Base-by-base conservation (phyloP, 2,888 invertebrate species). In the Prostheceraeus crozeri region DNA sequence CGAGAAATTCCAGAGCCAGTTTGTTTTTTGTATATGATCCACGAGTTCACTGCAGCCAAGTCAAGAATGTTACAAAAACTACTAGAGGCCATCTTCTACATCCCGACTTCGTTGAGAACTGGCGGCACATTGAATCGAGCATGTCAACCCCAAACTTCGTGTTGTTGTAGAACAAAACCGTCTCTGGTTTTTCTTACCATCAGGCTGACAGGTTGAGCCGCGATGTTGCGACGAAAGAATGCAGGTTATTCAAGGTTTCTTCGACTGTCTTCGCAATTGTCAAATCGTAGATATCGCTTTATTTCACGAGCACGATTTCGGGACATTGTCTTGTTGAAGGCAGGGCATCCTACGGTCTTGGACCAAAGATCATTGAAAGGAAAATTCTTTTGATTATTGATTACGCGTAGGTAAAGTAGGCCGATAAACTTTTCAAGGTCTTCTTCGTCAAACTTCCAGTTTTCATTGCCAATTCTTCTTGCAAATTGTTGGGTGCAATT, bases 291-390 rank as follows among this genome's bases (percentile, higher is more conserved):
- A 51, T 51, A 51, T 28, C 25, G 23, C 23, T 51, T 51, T 51
- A 51, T 51, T 28, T 51, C 23, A 51, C 52, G 52, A 51, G 30
- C 23, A 23, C 52, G 52, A 51, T 51, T 27, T 51, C 52, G 23
- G 14, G 52, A 51, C 52, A 21, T 51, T 23, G 40, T 51, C 25
- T 51, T 51, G 25, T 51, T 21, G 30, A 51, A 51, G 16, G 23
- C 30, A 21, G 23, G 25, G 30, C 52, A 51, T 19, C 52, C 52
- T 14, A 14, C 14, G 14, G 23, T 28, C 23, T 28, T 51, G 23
- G 52, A 51, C 52, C 52, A 51, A 14, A 51, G 52, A n/a, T 27
- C 25, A 51, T 51, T 27, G 25, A 27, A 51, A 14, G 52, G 52
- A 27, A 51, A 51, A 51, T 28, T 51, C 14, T 14, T 27, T 28